Percentiles rank a stretch among this genome's conserved stretches.
phyloP scores from a whole-genome alignment of 1,140 invertebrate genomes.

The Drosophila repletoides region DNA sequence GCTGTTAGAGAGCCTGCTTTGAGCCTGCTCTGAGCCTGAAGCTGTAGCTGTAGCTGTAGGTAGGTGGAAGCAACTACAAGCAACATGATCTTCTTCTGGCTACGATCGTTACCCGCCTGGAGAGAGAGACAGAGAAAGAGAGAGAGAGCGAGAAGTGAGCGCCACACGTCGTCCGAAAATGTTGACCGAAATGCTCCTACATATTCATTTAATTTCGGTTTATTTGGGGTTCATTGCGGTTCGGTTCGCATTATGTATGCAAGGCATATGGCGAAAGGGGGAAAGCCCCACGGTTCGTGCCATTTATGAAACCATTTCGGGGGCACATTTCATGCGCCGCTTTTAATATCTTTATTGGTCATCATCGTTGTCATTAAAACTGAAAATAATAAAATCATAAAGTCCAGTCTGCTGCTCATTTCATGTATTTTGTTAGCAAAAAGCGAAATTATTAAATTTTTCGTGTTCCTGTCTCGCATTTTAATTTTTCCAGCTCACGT shows the following conservation, averaged over 20 bases:
- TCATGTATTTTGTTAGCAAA: constrained; percentile 71
- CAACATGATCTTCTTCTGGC: constrained; percentile 42
- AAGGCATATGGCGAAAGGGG: constrained; percentile 55
- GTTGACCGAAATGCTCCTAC: constrained; percentile 43
- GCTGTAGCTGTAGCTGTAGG: too few relatives aligned
- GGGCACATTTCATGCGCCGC: constrained; percentile 74
- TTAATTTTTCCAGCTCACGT: constrained; percentile 63
- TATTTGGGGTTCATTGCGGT: not conserved
- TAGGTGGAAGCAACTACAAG: constrained; percentile 17
- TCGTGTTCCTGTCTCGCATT: constrained; percentile 68
- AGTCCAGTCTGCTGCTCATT: constrained; percentile 23
- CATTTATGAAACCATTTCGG: constrained; percentile 77
- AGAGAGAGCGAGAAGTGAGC: too few relatives aligned
- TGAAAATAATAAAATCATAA: constrained; percentile 79
- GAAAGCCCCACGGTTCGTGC: constrained; percentile 52
- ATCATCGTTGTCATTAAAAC: constrained; percentile 79
- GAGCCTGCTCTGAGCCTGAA: too few relatives aligned
- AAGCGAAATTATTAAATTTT: constrained; percentile 80
- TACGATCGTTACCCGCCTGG: constrained; percentile 23
- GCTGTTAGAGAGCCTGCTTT: constrained; percentile 2
- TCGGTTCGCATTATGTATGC: constrained; percentile 50
- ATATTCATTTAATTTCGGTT: constrained; percentile 63
- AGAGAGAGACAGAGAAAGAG: too few relatives aligned
- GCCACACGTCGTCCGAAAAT: constrained; percentile 61
- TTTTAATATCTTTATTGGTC: constrained; percentile 82